Percentiles rank a stretch among this genome's conserved stretches.
These are phyloP conservation scores for Alauda arvensis DNA, from an alignment of 2,797 vertebrate genomes.

Conservation along the genomic window DNA sequence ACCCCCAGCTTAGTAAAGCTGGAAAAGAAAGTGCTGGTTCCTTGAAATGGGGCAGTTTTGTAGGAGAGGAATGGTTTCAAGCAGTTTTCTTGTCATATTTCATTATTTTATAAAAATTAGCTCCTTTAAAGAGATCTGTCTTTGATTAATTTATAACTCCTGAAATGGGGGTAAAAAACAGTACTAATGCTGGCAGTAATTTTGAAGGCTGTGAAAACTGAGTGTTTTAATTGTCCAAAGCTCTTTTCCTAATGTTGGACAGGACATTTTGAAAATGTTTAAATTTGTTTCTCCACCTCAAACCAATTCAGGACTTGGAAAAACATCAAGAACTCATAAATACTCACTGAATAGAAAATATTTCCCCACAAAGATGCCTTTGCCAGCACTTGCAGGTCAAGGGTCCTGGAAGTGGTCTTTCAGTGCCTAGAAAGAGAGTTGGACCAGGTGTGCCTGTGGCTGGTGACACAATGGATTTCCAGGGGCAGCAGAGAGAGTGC, in stretches of 20 bases:
- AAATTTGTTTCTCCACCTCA: background rate
- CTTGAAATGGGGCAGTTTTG: background rate
- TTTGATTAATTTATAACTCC: background rate
- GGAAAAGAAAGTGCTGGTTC: background rate
- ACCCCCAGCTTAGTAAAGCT: background rate
- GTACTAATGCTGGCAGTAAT: background rate
- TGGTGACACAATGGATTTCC: background rate
- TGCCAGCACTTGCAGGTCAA: background rate
- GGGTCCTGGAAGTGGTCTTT: background rate
- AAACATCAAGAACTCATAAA: background rate
- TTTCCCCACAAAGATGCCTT: background rate
- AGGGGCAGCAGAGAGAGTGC: constrained; percentile 15
- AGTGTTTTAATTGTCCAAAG: background rate
- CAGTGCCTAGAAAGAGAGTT: background rate
- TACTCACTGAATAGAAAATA: background rate
- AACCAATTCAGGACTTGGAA: background rate
- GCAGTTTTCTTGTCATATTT: background rate
- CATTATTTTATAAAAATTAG: background rate
- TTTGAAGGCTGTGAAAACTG: background rate
- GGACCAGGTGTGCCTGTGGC: background rate
- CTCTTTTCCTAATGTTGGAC: background rate
- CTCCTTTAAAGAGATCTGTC: background rate
- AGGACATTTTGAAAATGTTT: background rate
- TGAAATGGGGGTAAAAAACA: background rate
- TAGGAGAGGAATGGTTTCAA: background rate